Base-by-base conservation (phyloP, 2,888 invertebrate species). In the Phragmatobia fuliginosa region DNA sequence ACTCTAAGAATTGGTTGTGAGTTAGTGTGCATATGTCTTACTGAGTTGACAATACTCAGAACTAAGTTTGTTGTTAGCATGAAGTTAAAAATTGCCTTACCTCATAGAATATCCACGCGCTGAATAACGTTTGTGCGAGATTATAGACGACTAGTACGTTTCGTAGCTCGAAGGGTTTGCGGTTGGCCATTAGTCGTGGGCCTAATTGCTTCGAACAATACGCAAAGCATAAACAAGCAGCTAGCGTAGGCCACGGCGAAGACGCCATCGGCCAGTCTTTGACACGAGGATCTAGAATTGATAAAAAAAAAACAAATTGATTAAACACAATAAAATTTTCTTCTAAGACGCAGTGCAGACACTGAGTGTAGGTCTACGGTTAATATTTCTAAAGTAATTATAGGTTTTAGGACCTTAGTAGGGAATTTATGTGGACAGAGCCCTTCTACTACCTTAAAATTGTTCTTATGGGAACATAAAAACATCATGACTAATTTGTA, bases 31-130 rank as follows among this genome's bases (percentile, higher is more conserved):
- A 28, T 56, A 16, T 56, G 28, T 3, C 6, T 56, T 28, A 56
- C 16, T 28, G 4, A 56, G 28, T 28, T 56, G 28, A 56, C 16
- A 28, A 56, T 6, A 28, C 7, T 28, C 6, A 16, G 28, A 56
- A 28, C 1, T 4, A 16, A 28, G 16, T 28, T 16, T 56, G 28
- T 28, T 56, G 52, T 28, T 28, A 56, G 18, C 16, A 41, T 28
- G 16, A 14, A 16, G 5, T 28, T 28, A 28, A 28, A 66, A 25
- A 62, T 25, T 31, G 38, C 4, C 81, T 85, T 79, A 99, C 99
- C 97, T 99, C 98, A 90, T 98, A 97, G 94, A 98, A 98, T 91
- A 98, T 97, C 97, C 98, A 99, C 75, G 97, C 96, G 88, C 98
- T 99, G 92, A 99, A 97, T 82, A 98, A 86, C 41, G 99, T 98